These are phyloP conservation scores for Polylopha cassiicola DNA, from an alignment of 2,888 invertebrate genomes.

Conservation along the genomic window DNA sequence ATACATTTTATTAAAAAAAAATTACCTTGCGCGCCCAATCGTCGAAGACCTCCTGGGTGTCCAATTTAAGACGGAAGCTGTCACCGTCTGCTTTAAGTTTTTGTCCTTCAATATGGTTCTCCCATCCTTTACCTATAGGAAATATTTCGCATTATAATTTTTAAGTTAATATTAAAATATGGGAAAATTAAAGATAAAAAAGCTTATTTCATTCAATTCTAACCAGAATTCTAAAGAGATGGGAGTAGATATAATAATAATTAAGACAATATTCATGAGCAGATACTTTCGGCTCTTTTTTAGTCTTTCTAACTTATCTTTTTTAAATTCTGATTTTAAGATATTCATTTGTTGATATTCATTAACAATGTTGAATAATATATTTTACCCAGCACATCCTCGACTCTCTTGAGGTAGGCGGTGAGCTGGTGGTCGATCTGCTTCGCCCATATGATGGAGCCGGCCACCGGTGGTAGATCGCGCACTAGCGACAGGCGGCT, in stretches of 20 bases:
- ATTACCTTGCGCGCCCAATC: slow-evolving; percentile 94
- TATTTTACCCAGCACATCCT: slow-evolving; percentile 92
- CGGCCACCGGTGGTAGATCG: slow-evolving; percentile 97
- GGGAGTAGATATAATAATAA: too few relatives aligned
- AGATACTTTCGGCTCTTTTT: too few relatives aligned
- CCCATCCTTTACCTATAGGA: slow-evolving; percentile 93
- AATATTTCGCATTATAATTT: not conserved
- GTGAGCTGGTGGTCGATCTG: slow-evolving; percentile 98
- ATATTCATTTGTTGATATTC: not conserved
- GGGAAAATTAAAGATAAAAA: too few relatives aligned
- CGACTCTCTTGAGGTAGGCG: slow-evolving; percentile 96
- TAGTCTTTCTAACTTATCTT: too few relatives aligned
- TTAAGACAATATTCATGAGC: not conserved
- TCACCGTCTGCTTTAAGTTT: slow-evolving; percentile 98
- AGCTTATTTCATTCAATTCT: not conserved
- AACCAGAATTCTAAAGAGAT: too few relatives aligned
- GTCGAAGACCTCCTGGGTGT: slow-evolving; percentile 98
- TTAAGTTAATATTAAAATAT: too few relatives aligned
- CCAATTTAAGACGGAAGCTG: slow-evolving; percentile 96
- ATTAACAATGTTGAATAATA: not conserved
- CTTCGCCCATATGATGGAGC: slow-evolving; percentile 99
- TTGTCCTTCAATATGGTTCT: slow-evolving; percentile 98
- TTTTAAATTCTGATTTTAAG: too few relatives aligned
- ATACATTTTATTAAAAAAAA: too few relatives aligned
- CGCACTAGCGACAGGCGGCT: slow-evolving; percentile 93